Base-by-base conservation (phyloP, 2,797 vertebrate species). In the Eurystomus glaucurus region DNA sequence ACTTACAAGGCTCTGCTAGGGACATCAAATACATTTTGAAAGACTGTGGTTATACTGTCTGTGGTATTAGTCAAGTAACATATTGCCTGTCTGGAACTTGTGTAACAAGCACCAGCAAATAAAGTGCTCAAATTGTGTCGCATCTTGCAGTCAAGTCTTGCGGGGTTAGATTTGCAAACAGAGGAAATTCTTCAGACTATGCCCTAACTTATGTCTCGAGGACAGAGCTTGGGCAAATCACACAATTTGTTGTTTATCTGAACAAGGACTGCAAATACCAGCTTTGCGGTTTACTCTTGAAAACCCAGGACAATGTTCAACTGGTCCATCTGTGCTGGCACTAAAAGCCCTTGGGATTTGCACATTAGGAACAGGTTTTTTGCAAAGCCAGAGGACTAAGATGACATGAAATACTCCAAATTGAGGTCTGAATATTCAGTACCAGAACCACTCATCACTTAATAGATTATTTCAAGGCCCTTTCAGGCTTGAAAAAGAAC, bases 181-280 rank as follows among this genome's bases (percentile, higher is more conserved):
- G 78, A 96, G 94, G 79, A 95, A 97, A 86, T 68, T 82, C 50
- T 69, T 71, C 91, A 97, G 94, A 95, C 93, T 71, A 10, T 39
- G 66, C 70, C 81, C 45, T 70, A 80, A 0, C 18, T 79, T 10
- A 19, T n/a, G 66, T 58, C 77, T 74, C 9, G 3, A 91, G 91
- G 71, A 81, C 86, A 90, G 75, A 77, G 25, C 33, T 10, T 18
- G 66, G 81, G 33, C 71, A 92, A 86, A 84, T 48, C 79, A 31
- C 65, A 51, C 13, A 22, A 5, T 33, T 78, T 69, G 37, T 8
- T 88, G 72, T 88, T 94, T 71, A 66, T 78, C 72, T 69, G 50
- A 54, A 51, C 0, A 0, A 51, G 35, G 43, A 86, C 31, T 88
- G 35, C 69, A 55, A 71, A 88, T 4, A 13, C 15, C 18, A 46